Conservation (phyloP, 2,888 invertebrate genomes). For the Microdon myrmicae region DNA sequence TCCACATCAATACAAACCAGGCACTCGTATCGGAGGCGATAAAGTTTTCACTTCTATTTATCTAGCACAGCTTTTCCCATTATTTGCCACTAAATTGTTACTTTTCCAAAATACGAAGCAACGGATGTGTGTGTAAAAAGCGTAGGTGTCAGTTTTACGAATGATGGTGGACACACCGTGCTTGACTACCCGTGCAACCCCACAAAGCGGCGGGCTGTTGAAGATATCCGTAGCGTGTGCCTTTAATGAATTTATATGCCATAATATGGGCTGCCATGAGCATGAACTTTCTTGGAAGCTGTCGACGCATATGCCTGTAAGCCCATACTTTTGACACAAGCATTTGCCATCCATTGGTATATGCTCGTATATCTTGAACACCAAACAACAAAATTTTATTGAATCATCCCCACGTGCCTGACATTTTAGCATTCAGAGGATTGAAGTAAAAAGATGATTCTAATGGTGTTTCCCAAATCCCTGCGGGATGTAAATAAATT, state of each 20-base stretch:
- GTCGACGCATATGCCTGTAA: background rate
- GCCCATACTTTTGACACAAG: background rate
- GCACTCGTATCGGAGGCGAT: no score
- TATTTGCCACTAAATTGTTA: constrained; percentile 20
- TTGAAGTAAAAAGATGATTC: no score
- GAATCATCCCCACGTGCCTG: constrained; percentile 39
- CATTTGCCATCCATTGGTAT: background rate
- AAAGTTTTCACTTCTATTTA: no score
- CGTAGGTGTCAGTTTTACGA: constrained; percentile 11
- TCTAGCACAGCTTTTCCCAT: constrained; percentile 2
- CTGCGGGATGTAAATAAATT: no score
- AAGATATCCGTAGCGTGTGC: constrained; percentile 30
- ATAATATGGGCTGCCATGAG: constrained; percentile 29
- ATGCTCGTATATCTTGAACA: no score
- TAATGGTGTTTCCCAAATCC: no score
- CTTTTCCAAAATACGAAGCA: constrained; percentile 4
- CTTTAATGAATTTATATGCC: constrained; percentile 35
- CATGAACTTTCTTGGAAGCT: constrained; percentile 26
- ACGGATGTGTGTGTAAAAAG: background rate
- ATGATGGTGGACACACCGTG: no score
- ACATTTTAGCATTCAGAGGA: constrained; percentile 27
- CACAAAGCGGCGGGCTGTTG: constrained; percentile 30
- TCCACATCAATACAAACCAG: no score
- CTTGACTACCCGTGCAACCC: no score
- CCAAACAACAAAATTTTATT: constrained; percentile 19